Evolutionary conservation across 2,113 vertebrate species (phyloP).

Genomic region (Microcebus murinus): DNA sequence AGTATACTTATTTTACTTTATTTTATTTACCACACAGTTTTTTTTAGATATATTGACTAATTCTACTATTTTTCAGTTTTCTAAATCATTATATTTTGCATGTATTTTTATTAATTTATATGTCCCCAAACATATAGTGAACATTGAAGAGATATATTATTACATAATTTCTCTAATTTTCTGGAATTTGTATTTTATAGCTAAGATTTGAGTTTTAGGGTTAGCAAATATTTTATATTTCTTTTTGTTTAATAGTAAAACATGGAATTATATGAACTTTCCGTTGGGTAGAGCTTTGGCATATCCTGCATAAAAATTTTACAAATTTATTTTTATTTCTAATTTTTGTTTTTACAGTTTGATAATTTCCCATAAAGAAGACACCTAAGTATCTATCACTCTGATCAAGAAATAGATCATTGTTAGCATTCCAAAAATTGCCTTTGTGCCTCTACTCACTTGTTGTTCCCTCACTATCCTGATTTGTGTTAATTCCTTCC

Average conservation of each 20-base stretch:
- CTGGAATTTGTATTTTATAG: conserved; percentile 24
- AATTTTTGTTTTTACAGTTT: not conserved
- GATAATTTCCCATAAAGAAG: not conserved
- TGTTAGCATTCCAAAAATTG: not conserved
- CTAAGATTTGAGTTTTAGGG: not conserved
- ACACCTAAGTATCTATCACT: not conserved
- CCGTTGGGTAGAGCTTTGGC: not conserved
- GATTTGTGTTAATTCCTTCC: not conserved
- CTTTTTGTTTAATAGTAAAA: conserved; percentile 31
- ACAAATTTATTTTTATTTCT: not conserved
- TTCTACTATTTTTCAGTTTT: not conserved
- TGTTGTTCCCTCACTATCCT: not conserved
- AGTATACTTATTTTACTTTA: not conserved
- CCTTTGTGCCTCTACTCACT: not conserved
- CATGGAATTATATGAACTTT: not conserved
- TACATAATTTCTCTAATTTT: not conserved
- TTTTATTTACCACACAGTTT: not conserved
- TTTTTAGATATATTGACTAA: not conserved
- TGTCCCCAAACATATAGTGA: not conserved
- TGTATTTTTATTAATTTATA: not conserved
- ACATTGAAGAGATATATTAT: not conserved
- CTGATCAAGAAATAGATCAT: not conserved
- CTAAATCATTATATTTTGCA: not conserved
- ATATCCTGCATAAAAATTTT: not conserved
- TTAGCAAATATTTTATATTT: conserved; percentile 5